Conservation (phyloP, 2,888 invertebrate species). For the Euspilapteryx auroguttella region DNA sequence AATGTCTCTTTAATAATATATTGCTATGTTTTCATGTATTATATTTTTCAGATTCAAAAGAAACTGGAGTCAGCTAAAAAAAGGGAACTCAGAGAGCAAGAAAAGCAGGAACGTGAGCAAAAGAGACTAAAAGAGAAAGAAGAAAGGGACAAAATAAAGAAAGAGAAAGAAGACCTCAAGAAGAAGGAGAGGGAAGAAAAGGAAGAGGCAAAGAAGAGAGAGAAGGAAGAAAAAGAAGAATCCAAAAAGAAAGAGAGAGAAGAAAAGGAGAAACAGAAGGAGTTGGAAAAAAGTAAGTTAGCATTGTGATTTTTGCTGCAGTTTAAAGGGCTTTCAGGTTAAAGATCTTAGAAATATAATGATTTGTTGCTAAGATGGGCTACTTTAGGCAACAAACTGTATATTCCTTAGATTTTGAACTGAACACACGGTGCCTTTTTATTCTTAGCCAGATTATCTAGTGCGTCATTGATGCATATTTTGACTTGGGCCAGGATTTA, state of each 20-base stretch:
- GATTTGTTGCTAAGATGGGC: too few relatives aligned
- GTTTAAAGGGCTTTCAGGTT: too few relatives aligned
- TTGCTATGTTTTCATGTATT: slow-evolving; percentile 1
- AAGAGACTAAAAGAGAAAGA: slow-evolving; percentile 48
- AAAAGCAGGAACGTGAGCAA: slow-evolving; percentile 42
- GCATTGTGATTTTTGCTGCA: not conserved
- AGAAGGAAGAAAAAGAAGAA: slow-evolving; percentile 56
- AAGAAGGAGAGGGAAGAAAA: slow-evolving; percentile 41
- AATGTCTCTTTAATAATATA: too few relatives aligned
- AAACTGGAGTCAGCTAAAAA: slow-evolving; percentile 60
- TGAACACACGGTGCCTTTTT: too few relatives aligned
- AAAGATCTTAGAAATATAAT: too few relatives aligned
- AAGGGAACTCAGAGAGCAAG: slow-evolving; percentile 54
- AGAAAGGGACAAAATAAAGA: slow-evolving; percentile 39
- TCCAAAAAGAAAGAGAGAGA: slow-evolving; percentile 50
- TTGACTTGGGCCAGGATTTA: too few relatives aligned
- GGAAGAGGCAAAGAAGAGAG: slow-evolving; percentile 40
- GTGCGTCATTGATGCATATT: too few relatives aligned
- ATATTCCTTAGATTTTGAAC: too few relatives aligned
- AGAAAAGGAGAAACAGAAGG: slow-evolving; percentile 52
- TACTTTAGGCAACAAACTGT: too few relatives aligned
- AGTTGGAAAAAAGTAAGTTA: slow-evolving; percentile 56
- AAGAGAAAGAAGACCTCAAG: slow-evolving; percentile 40
- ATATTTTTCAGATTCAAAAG: slow-evolving; percentile 44
- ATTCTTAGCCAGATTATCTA: too few relatives aligned